Base-by-base conservation (phyloP, 2,888 invertebrate genomes). In the Acleris sparsana region DNA sequence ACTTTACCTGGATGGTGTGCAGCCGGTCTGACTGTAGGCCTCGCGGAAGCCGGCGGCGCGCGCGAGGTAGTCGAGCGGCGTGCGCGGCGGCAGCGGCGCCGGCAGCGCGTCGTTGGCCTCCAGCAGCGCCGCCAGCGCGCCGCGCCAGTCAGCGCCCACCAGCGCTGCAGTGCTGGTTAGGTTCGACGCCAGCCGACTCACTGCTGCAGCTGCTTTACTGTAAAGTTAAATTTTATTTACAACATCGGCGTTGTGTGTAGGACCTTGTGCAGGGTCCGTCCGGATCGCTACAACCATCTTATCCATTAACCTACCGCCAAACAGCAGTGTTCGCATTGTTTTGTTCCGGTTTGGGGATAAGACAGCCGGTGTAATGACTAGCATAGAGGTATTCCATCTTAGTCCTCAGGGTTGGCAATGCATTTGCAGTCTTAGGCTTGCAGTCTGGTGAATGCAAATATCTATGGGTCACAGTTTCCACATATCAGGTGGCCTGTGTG, bases 21-120 rank as follows among this genome's bases (percentile, higher is more conserved):
- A 96, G 0, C 95, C 95, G 0, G 93, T 93, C 74, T 95, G 95
- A 74, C 95, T 95, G 72, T 95, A 95, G 0, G 95, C 95, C 62
- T 94, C 94, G 49, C 94, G 87, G 74, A 94, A 95, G 0, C 94
- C 95, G 0, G 87, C 81, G 0, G 95, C 95, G 70, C 90, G 89
- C 44, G 94, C 92, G 56, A 97, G 86, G 76, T 95, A 96, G 79
- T 95, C 95, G 59, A 94, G 93, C 0, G 96, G 95, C 0, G 94
- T 89, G 55, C 93, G 88, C 0, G 95, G 93, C 1, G 95, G 94
- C 62, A 96, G 75, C 0, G 93, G 89, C 0, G 88, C 85, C 0
- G 94, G 89, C 46, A 89, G 85, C 0, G 93, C 87, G 65, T 93
- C 93, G 69, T 93, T 93, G 3, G 89, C 92, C 85, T 95, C 94